A percentile compares a stretch with the other conserved stretches of the same genome.
phyloP scores from a whole-genome alignment of 1,140 invertebrate genomes.

The Ips nitidus region DNA sequence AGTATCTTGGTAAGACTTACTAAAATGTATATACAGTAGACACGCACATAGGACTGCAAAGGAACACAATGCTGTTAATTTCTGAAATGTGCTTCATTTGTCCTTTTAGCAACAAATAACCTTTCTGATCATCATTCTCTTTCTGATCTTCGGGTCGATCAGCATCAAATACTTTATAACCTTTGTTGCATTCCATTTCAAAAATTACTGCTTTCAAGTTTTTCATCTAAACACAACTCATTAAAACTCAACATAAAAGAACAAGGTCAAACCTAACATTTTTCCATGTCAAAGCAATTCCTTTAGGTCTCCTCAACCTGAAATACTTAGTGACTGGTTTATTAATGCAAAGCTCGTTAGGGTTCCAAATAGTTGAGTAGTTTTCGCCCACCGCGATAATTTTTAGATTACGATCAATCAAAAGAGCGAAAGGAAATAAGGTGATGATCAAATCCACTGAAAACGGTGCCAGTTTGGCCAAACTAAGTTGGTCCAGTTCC shows the following conservation, averaged over 20 bases:
- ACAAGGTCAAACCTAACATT: conserved; percentile 56
- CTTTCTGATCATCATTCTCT: conserved; percentile 14
- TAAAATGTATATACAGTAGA: conserved; percentile 10
- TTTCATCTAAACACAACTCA: conserved; percentile 34
- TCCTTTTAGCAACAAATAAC: conserved; percentile 71
- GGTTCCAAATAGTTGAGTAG: conserved; percentile 69
- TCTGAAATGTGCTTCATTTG: conserved; percentile 82
- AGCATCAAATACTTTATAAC: conserved; percentile 21
- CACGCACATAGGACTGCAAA: conserved; percentile 81
- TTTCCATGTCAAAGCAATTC: conserved; percentile 72
- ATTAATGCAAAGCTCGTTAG: conserved; percentile 62
- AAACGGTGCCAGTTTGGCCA: conserved; percentile 50
- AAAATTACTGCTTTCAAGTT: conserved; percentile 47
- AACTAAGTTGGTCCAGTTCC: conserved; percentile 19
- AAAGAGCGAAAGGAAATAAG: conserved; percentile 74
- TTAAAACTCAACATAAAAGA: neutral
- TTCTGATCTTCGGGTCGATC: conserved; percentile 7
- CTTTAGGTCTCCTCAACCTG: conserved; percentile 71
- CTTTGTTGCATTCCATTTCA: conserved; percentile 48
- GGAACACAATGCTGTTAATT: conserved; percentile 75
- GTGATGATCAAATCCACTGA: conserved; percentile 70
- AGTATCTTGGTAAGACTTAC: neutral
- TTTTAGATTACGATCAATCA: conserved; percentile 65
- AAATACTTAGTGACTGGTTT: conserved; percentile 67
- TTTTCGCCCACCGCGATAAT: conserved; percentile 71